These are phyloP conservation scores for Carettochelys insculpta DNA, from an alignment of 2,113 vertebrate species.

Conservation along the genomic window DNA sequence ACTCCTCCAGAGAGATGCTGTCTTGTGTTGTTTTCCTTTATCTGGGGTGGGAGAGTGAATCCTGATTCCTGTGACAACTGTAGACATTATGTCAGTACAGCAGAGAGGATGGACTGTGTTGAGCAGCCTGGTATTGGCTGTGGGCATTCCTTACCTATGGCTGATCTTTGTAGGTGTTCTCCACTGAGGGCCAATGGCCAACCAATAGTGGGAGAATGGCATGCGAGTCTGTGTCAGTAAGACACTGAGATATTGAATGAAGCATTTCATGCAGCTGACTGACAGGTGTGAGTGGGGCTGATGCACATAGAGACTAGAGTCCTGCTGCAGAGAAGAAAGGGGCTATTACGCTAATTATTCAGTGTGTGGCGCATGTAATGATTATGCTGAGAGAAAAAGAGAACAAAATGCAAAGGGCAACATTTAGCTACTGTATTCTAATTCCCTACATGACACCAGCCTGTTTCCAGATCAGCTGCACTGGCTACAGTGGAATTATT, in stretches of 20 bases:
- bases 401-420: rapidly evolving
- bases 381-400: neutral
- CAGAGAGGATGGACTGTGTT: neutral
- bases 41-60: neutral
- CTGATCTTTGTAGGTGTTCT: neutral
- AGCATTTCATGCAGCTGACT: neutral
- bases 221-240: neutral
- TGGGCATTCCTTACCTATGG: neutral
- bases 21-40: rapidly evolving
- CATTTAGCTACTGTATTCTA: neutral
- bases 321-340: neutral
- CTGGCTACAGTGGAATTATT: neutral
- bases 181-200: neutral
- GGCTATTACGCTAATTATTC: neutral
- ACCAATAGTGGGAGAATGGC: neutral
- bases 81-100: neutral
- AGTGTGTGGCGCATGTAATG: neutral
- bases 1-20: neutral
- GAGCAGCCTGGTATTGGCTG: rapidly evolving
- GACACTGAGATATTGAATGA: neutral
- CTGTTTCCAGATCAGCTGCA: neutral
- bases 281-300: neutral
- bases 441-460: neutral
- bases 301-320: rapidly evolving
- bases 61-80: neutral